phyloP scores from a whole-genome alignment of 2,888 invertebrate species.

The Stenodera caucasica region DNA sequence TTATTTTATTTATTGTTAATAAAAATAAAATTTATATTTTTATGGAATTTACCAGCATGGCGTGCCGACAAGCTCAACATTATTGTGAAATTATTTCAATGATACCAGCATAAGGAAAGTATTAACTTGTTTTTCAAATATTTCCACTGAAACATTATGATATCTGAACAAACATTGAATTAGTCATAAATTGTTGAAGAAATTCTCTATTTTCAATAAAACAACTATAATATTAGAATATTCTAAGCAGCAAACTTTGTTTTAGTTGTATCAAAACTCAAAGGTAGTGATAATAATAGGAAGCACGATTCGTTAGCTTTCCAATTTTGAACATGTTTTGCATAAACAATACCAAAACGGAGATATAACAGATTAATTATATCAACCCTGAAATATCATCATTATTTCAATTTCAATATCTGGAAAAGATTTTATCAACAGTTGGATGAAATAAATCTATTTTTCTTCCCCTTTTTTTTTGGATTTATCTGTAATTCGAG shows the following conservation, averaged over 20 bases:
- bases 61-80: not conserved
- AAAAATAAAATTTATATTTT: not conserved
- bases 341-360: not conserved
- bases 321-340: not conserved
- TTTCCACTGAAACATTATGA: not conserved
- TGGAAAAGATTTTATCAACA: no score
- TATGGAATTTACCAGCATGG: not conserved
- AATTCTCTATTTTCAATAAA: not conserved
- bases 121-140: not conserved
- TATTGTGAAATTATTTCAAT: conserved; percentile 1
- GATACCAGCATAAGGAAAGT: not conserved
- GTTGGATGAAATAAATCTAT: not conserved
- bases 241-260: not conserved
- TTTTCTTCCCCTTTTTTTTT: no score
- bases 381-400: no score
- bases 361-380: not conserved
- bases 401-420: no score
- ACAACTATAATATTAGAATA: not conserved
- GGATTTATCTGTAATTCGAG: not conserved
- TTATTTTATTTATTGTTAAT: not conserved
- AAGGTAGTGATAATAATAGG: conserved; percentile 1
- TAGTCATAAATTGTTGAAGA: not conserved
- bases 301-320: conserved; percentile 3
- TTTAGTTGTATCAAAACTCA: not conserved
- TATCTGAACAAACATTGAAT: not conserved